phyloP scores from a whole-genome alignment of 2,113 vertebrate species.

The Stegastes partitus region DNA sequence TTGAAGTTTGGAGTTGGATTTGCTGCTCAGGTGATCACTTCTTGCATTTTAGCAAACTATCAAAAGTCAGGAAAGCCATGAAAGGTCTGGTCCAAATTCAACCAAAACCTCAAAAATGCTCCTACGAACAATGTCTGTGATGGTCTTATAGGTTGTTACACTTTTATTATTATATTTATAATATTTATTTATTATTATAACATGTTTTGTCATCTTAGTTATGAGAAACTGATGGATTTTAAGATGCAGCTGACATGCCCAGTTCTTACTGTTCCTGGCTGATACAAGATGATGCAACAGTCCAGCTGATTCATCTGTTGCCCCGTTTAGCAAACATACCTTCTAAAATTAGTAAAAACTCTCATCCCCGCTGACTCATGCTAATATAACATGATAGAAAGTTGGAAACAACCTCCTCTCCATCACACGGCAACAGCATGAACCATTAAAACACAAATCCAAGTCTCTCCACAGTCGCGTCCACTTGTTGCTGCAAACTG shows the following conservation, averaged over 20 bases:
- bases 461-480: not conserved
- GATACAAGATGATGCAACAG: constrained; percentile 9
- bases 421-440: not conserved
- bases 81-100: too few relatives aligned
- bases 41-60: too few relatives aligned
- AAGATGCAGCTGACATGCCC: not conserved
- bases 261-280: not conserved
- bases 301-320: constrained; percentile 29
- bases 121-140: too few relatives aligned
- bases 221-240: not conserved
- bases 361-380: not conserved
- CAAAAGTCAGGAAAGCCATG: too few relatives aligned
- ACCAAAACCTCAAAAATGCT: too few relatives aligned
- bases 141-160: too few relatives aligned
- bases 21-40: too few relatives aligned
- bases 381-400: constrained; percentile 7
- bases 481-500: constrained; percentile 2
- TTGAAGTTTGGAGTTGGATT: too few relatives aligned
- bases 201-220: too few relatives aligned
- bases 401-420: constrained; percentile 21
- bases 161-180: too few relatives aligned
- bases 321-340: constrained; percentile 20
- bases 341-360: not conserved
- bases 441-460: not conserved
- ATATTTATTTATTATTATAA: too few relatives aligned